These are phyloP conservation scores for Colletes collaris DNA, from an alignment of 2,888 invertebrate genomes.

Conservation along the genomic window DNA sequence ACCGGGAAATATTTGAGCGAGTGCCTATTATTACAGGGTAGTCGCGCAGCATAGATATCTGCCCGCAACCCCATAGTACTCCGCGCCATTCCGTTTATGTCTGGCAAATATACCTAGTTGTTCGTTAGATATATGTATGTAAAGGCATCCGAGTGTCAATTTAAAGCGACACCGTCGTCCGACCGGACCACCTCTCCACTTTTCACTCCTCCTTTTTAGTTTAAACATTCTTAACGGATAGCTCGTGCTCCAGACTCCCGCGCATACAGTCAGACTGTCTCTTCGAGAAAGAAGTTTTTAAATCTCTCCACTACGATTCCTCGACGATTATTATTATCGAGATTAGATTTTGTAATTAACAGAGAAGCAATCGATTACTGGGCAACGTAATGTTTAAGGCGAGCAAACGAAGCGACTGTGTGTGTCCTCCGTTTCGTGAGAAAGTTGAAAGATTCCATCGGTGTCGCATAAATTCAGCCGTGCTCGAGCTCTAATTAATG, in stretches of 20 bases:
- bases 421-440: conserved; percentile 8
- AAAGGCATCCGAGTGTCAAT: conserved; percentile 69
- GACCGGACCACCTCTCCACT: conserved; percentile 47
- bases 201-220: conserved; percentile 44
- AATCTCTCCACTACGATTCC: too few species aligned
- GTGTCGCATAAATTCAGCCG: conserved; percentile 20
- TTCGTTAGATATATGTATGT: conserved; percentile 69
- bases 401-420: neutral
- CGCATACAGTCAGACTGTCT: too few species aligned
- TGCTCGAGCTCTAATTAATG: conserved; percentile 34
- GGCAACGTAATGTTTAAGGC: too few species aligned
- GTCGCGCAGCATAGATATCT: conserved; percentile 71
- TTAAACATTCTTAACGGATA: conserved; percentile 46
- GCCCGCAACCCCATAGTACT: conserved; percentile 72
- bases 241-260: conserved; percentile 5
- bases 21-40: conserved; percentile 77
- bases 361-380: too few species aligned
- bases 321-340: too few species aligned
- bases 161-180: conserved; percentile 71
- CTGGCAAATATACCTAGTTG: conserved; percentile 78
- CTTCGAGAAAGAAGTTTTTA: too few species aligned
- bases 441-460: conserved; percentile 35
- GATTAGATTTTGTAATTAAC: too few species aligned
- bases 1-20: conserved; percentile 79
- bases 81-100: conserved; percentile 75